Base-by-base conservation (phyloP, 2,888 invertebrate genomes). In the Allophyes oxyacanthae region DNA sequence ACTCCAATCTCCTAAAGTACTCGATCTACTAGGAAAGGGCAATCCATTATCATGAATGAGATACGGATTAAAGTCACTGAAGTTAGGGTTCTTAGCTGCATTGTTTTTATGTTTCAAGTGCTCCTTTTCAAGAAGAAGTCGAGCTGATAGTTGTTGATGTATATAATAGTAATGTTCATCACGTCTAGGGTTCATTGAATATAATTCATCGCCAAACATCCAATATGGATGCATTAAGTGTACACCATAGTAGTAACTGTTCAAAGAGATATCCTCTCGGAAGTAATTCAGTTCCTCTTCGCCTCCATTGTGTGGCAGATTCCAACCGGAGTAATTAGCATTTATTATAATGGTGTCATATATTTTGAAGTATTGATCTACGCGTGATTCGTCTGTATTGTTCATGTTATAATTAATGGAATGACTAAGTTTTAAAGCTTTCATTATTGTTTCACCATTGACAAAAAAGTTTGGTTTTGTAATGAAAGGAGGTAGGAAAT, bases 201-300 rank as follows among this genome's bases (percentile, higher is more conserved):
- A 87, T 6, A 92, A 79, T 66, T 94, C 93, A 28, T 92, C 87
- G 55, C 91, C 90, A 6, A 88, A 85, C 90, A 96, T 89, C 95
- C 95, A 96, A 82, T 94, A 95, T 1, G 96, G 96, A 74, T 91
- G 94, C 58, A 94, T 83, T 37, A 94, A 79, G 69, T 95, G 94
- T 67, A 94, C 84, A 64, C 94, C 95, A 67, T 94, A 94, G 81
- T 96, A 95, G 79, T 94, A 95, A 41, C 92, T 87, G 77, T 95
- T 96, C 9, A 96, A 79, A 20, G 94, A 95, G 52, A 96, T 88
- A 66, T 96, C 96, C 89, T 96, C 96, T 64, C 94, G 94, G 76
- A 96, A 96, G 75, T 96, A 96, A 55, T 95, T 94, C 9, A 96
- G 76, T 52, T 92, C 88, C 67, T 94, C 90, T 65, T 95, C 95